Conservation (phyloP, 2,113 vertebrate genomes). For the Limnothrissa miodon region DNA sequence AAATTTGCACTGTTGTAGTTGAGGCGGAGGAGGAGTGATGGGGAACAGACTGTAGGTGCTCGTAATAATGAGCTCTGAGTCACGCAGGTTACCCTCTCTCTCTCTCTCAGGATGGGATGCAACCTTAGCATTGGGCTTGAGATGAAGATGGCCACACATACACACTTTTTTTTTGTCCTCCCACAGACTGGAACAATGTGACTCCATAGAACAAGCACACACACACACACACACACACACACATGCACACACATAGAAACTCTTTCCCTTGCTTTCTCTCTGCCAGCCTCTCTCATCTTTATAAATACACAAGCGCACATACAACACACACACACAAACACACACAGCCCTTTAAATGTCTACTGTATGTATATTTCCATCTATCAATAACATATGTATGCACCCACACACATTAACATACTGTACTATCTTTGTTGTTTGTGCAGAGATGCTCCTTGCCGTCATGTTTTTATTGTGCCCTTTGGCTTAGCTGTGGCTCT, state of each 20-base stretch:
- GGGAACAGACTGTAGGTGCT: neutral
- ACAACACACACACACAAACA: neutral
- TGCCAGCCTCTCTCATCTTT: too few relatives aligned
- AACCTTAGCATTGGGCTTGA: neutral
- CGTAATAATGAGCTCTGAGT: neutral
- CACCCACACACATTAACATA: neutral
- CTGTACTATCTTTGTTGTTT: neutral
- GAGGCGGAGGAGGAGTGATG: neutral
- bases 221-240: neutral
- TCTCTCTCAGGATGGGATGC: neutral
- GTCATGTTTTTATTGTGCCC: neutral
- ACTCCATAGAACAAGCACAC: neutral
- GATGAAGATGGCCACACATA: neutral
- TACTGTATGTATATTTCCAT: neutral
- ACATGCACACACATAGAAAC: too few relatives aligned
- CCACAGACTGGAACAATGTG: neutral
- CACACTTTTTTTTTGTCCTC: neutral
- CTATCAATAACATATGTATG: neutral
- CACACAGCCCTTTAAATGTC: neutral
- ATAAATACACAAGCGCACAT: neutral
- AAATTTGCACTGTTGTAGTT: neutral
- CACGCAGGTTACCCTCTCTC: neutral
- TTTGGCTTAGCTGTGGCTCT: neutral
- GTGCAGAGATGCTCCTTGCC: neutral
- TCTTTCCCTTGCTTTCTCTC: too few relatives aligned